Conservation (phyloP, 1,140 invertebrate species). For the Eumaeus atala region DNA sequence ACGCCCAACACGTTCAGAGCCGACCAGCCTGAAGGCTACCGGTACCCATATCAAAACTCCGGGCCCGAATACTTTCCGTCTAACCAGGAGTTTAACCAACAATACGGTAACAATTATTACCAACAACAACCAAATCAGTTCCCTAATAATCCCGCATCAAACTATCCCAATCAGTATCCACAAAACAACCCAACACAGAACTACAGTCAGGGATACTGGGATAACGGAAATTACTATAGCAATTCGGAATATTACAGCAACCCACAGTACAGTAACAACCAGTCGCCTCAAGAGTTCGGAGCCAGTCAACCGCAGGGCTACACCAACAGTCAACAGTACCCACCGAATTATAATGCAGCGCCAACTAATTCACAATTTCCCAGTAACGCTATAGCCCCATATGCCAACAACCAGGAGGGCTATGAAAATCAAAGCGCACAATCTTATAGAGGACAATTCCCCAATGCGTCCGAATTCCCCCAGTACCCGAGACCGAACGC, state of each 20-base stretch:
- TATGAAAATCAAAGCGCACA: constrained; percentile 43
- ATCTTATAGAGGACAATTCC: constrained; percentile 43
- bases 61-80: constrained; percentile 53
- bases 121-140: constrained; percentile 47
- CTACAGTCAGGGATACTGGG: constrained; percentile 60
- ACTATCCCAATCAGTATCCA: constrained; percentile 48
- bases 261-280: constrained; percentile 51
- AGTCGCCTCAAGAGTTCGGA: constrained; percentile 30
- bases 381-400: constrained; percentile 28
- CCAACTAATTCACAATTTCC: constrained; percentile 28
- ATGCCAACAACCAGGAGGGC: constrained; percentile 40
- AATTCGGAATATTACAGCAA: constrained; percentile 60
- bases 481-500: constrained; percentile 32
- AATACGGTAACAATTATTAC: constrained; percentile 58
- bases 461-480: constrained; percentile 43
- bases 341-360: constrained; percentile 40
- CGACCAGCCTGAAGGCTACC: constrained; percentile 38
- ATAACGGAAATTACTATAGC: constrained; percentile 55
- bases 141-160: constrained; percentile 30
- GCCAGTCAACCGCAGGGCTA: constrained; percentile 31
- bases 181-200: constrained; percentile 44
- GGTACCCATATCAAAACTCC: constrained; percentile 54
- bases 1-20: constrained; percentile 36
- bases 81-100: constrained; percentile 59
- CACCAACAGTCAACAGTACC: constrained; percentile 47